Evolutionary conservation across 2,888 invertebrate species (phyloP), one percentile per base, ranked within the genome.

Genomic region (Choreutis nemorana): DNA sequence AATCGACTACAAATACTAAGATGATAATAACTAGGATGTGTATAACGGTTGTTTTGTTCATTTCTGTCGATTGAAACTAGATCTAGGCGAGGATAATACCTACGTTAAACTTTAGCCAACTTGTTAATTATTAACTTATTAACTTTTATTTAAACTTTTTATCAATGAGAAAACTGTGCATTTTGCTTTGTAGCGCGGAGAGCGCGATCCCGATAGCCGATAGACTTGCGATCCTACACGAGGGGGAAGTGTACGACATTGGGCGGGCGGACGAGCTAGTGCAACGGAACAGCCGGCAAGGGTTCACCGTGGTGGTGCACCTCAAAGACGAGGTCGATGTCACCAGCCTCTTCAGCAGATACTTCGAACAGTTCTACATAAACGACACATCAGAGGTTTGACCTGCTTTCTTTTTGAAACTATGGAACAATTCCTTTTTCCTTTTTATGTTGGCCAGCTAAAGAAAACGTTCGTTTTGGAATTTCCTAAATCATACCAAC

Each of bases 231-330:
- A 56, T 75, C 29, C 26, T 75, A 7, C 32, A 62, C 6, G 61
- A 68, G 34, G 75, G 75, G 1, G 22, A 35, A 8, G 55, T 73
- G 13, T 62, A 49, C 41, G 75, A 73, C 42, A 44, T 72, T 6
- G 75, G 65, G 37, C 41, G 50, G 1, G 44, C 72, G 9, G 71
- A 71, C 34, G 42, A 43, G 1, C 37, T 72, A 23, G 51, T 70
- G 9, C 53, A 42, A 3, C 52, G 70, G 1, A 61, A 72, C 48
- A 60, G 65, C 40, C 36, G 39, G 10, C 44, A 41, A 20, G 75
- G 75, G 0, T 70, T 53, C 42, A 73, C 72, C 1, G 70, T 67
- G 2, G 75, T 70, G 11, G 49, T 73, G 7, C 67, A 75, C 29
- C 47, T 75, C 6, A 72, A 72, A 37, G 55, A 67, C 31, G 64